phyloP scores from a whole-genome alignment of 2,113 vertebrate species.

The Zapus hudsonius region DNA sequence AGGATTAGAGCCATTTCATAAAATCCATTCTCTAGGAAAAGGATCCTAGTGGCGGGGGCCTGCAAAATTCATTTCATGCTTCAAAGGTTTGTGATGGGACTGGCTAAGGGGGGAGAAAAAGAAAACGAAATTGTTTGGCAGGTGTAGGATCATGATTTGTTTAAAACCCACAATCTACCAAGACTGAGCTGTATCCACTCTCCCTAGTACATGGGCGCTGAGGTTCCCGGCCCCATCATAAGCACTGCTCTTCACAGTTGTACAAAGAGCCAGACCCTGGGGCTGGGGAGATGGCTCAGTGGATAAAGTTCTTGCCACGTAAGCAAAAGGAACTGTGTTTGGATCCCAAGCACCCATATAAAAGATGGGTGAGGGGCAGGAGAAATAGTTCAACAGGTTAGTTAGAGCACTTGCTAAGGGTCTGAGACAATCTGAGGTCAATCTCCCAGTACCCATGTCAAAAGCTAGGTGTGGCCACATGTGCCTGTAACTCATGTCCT shows the following conservation, averaged over 20 bases:
- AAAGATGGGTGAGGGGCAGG: too few species aligned
- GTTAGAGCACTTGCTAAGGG: too few species aligned
- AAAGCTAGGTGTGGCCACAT: too few species aligned
- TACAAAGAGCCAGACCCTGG: not conserved
- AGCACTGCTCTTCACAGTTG: not conserved
- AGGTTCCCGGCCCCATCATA: not conserved
- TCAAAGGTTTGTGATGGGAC: conserved; percentile 88
- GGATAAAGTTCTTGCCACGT: too few species aligned
- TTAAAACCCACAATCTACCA: conserved; percentile 82
- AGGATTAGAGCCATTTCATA: conserved; percentile 87
- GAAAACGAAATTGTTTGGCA: conserved; percentile 76
- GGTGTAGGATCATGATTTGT: conserved; percentile 81
- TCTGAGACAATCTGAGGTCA: too few species aligned
- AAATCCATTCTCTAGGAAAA: conserved; percentile 85
- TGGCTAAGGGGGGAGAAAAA: conserved; percentile 60
- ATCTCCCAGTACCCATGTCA: too few species aligned
- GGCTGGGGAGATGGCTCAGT: too few species aligned
- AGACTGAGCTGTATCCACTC: conserved; percentile 80
- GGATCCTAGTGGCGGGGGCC: conserved; percentile 84
- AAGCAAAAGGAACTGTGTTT: too few species aligned
- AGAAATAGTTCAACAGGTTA: too few species aligned
- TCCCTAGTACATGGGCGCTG: not conserved
- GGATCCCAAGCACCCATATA: too few species aligned
- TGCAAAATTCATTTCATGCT: conserved; percentile 89
- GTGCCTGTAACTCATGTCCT: too few species aligned